These are phyloP conservation scores for Trachelus tabidus DNA, from an alignment of 2,888 invertebrate genomes.

Conservation along the genomic window DNA sequence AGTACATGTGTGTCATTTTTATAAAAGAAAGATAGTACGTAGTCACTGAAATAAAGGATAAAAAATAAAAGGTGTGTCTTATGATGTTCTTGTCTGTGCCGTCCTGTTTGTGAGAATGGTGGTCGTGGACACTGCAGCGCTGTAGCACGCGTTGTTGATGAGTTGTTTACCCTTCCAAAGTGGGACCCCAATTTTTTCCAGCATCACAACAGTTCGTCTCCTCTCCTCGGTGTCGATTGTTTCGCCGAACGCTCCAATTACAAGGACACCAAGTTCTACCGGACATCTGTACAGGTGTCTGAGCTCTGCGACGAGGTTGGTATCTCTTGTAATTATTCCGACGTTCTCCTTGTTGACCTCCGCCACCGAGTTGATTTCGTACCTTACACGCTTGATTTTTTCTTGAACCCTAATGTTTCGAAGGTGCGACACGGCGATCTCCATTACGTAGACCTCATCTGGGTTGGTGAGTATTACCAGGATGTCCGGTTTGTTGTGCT, in stretches of 20 bases:
- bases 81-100: no score
- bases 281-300: slow-evolving; percentile 6
- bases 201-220: no score
- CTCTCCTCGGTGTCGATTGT: background rate
- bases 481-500: slow-evolving; percentile 21
- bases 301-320: slow-evolving; percentile 8
- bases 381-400: slow-evolving; percentile 14
- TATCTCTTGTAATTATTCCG: background rate
- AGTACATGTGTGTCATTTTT: no score
- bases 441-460: background rate
- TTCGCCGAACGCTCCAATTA: slow-evolving; percentile 7
- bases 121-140: no score
- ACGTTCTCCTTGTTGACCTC: background rate
- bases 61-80: no score
- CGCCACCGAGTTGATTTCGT: slow-evolving; percentile 11
- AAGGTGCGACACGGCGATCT: slow-evolving; percentile 22
- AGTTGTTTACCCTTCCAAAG: no score
- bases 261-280: slow-evolving; percentile 6
- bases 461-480: slow-evolving; percentile 9
- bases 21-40: no score
- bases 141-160: no score
- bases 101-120: no score
- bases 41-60: no score
- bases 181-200: background rate
- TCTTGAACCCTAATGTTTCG: slow-evolving; percentile 24